phyloP scores from a whole-genome alignment of 2,113 vertebrate genomes.

The Gnathonemus echidnorhynchus region DNA sequence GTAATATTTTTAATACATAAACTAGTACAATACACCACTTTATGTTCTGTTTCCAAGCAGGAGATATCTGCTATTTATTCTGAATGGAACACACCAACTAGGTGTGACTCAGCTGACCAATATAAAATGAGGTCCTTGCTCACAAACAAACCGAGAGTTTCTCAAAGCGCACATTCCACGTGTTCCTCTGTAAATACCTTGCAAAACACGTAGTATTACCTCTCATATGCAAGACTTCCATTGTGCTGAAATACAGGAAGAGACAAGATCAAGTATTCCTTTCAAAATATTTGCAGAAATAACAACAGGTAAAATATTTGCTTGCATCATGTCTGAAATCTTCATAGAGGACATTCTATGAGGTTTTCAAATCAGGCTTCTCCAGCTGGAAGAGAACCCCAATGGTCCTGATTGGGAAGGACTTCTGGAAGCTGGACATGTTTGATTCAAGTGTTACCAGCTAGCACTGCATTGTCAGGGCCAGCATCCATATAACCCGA shows the following conservation, averaged over 20 bases:
- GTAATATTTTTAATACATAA: neutral
- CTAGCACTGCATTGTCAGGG: neutral
- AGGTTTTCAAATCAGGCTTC: conserved; percentile 65
- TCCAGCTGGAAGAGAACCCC: conserved; percentile 66
- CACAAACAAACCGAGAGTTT: neutral
- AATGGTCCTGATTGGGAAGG: conserved; percentile 53
- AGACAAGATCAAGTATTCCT: conserved; percentile 50
- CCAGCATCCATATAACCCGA: neutral
- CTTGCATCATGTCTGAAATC: conserved; percentile 56
- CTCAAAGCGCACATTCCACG: neutral
- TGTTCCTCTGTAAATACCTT: neutral
- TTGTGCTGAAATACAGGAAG: neutral
- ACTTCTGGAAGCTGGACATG: neutral
- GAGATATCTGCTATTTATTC: neutral
- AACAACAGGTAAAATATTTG: conserved; percentile 31
- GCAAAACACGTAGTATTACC: neutral
- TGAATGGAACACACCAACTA: neutral
- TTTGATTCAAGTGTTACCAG: neutral
- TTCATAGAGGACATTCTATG: conserved; percentile 58
- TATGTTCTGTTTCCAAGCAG: neutral
- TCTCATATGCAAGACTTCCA: neutral
- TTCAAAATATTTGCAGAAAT: conserved; percentile 57
- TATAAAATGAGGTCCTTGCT: neutral
- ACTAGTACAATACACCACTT: neutral
- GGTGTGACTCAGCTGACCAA: neutral